Conservation (phyloP, 2,113 vertebrate genomes). For the Lasiurus borealis region DNA sequence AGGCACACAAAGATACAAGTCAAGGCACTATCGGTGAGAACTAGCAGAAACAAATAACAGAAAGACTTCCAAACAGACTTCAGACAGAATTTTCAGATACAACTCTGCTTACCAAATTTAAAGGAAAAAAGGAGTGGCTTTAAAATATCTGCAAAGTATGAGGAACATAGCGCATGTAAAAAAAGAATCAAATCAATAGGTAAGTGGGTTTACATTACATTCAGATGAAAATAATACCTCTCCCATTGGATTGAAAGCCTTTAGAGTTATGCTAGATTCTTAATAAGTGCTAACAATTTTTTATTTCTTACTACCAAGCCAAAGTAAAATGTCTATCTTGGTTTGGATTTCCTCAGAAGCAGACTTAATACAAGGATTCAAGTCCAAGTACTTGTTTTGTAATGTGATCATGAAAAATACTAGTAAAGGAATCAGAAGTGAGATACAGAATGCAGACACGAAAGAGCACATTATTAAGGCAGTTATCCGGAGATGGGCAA, state of each 20-base stretch:
- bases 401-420: neutral
- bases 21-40: neutral
- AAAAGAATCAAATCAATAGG: neutral
- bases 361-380: constrained; percentile 5
- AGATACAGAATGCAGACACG: neutral
- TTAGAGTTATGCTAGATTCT: neutral
- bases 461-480: neutral
- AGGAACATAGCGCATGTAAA: neutral
- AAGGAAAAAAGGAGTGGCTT: neutral
- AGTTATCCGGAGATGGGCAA: neutral
- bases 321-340: neutral
- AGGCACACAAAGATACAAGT: neutral
- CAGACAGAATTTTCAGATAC: neutral
- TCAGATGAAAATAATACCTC: neutral
- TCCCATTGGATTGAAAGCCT: neutral
- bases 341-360: constrained; percentile 16
- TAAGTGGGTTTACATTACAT: neutral
- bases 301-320: neutral
- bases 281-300: constrained; percentile 16
- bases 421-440: neutral
- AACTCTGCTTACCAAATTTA: neutral
- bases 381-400: neutral
- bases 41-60: neutral
- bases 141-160: constrained; percentile 1
- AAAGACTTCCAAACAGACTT: neutral